Evolutionary conservation across 2,797 vertebrate species (phyloP).

Genomic region (Ispidina lecontei): DNA sequence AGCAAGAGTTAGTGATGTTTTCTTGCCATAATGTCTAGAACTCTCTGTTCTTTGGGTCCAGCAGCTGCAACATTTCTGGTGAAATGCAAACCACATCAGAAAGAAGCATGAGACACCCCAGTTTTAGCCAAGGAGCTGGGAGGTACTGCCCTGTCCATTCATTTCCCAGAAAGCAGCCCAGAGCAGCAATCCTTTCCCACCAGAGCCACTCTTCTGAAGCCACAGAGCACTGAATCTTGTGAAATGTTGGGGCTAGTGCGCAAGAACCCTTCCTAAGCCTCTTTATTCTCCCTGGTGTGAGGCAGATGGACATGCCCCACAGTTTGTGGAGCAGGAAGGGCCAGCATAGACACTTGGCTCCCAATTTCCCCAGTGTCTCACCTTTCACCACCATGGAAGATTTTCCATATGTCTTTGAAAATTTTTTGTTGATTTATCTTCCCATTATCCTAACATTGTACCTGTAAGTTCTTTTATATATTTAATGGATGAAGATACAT

Average conservation of each 20-base stretch:
- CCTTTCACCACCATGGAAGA: background rate
- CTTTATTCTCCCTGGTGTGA: background rate
- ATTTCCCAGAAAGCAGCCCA: background rate
- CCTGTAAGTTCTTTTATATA: background rate
- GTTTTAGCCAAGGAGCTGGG: background rate
- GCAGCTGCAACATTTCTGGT: conserved; percentile 1
- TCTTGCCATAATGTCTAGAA: background rate
- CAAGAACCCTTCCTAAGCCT: background rate
- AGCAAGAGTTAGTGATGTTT: conserved; percentile 8
- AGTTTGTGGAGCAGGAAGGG: background rate
- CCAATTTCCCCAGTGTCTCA: background rate
- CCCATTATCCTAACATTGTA: background rate
- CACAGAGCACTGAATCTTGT: background rate
- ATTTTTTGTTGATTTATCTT: background rate
- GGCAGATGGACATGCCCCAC: background rate
- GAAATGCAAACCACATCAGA: conserved; percentile 56
- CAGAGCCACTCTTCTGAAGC: background rate
- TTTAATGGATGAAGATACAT: background rate
- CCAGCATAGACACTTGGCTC: background rate
- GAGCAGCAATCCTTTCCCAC: background rate
- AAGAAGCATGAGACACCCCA: background rate
- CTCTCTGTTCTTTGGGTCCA: background rate
- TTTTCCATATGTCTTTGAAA: background rate
- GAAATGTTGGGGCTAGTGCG: background rate
- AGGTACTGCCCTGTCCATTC: background rate